Conservation (phyloP, 2,113 vertebrate genomes). For the Lepisosteus oculatus region DNA sequence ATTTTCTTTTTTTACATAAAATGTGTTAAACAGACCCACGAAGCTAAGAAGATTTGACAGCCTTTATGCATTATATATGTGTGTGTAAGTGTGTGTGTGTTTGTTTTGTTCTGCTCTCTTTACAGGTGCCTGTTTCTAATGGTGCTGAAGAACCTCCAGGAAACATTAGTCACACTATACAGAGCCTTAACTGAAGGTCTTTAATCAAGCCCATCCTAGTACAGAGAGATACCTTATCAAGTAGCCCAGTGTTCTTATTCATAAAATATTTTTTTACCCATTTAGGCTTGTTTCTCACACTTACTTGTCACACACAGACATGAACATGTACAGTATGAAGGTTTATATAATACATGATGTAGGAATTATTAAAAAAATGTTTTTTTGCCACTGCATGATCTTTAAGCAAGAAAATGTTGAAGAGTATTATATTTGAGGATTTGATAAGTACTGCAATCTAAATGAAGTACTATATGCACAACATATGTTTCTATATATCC, state of each 20-base stretch:
- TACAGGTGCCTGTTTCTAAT: neutral
- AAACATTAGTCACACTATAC: neutral
- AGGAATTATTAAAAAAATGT: too few relatives aligned
- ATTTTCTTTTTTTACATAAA: constrained; percentile 68
- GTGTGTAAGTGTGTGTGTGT: neutral
- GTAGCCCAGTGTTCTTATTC: neutral
- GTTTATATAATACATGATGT: too few relatives aligned
- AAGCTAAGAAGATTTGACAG: constrained; percentile 7
- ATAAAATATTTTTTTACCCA: neutral
- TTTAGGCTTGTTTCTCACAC: neutral
- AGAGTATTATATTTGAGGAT: too few relatives aligned
- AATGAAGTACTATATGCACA: too few relatives aligned
- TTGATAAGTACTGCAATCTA: too few relatives aligned
- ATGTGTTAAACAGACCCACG: constrained; percentile 45
- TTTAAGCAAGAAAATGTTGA: too few relatives aligned
- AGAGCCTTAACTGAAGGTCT: neutral
- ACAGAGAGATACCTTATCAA: neutral
- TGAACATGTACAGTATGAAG: too few relatives aligned
- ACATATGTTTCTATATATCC: too few relatives aligned
- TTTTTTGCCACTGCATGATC: too few relatives aligned
- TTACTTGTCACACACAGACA: neutral
- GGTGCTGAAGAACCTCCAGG: neutral
- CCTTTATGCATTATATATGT: neutral
- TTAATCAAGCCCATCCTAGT: neutral
- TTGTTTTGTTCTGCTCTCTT: neutral